Base-by-base conservation (phyloP, 2,888 invertebrate genomes). In the Scelioninae gen. 2 region DNA sequence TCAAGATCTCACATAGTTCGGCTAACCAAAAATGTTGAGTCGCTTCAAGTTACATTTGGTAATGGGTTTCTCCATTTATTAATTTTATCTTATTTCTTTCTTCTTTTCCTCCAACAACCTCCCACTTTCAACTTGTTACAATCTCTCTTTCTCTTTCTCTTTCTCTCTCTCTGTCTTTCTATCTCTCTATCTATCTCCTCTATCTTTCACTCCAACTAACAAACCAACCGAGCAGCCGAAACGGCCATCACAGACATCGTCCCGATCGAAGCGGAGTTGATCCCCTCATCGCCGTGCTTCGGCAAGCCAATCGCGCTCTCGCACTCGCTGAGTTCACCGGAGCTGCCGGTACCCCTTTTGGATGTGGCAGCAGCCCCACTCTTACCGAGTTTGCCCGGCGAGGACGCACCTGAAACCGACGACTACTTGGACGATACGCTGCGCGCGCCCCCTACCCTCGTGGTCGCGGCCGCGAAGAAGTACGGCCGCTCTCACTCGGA, bases 321-420 rank as follows among this genome's bases (percentile, higher is more conserved):
- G n/a, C 85, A 85, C 70, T 85, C 85, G 28, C 45, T 82, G 35
- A 85, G 86, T 74, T 85, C 86, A 19, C 86, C 86, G 16, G 84
- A 85, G 53, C 68, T 84, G 19, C 82, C 84, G 18, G 75, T 81
- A 22, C 80, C 81, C 4, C n/a, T 77, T 39, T 60, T 78, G 65
- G 77, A 79, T 35, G 68, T 77, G 37, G 73, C 71, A n/a, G 25
- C 50, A n/a, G 53, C 69, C 71, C 61, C 64, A 63, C 75, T 70
- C 69, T 50, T 67, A 65, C 76, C 76, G 22, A 76, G 61, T 45
- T 74, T 80, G 25, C 80, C 81, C 25, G 76, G 60, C 55, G 78
- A 71, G 39, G 63, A 74, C 13, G 45, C 61, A 5, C 64, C 64
- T 41, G 60, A 76, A 13, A 45, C 64, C 19, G 65, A 75, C 46